Evolutionary conservation across 1,140 invertebrate genomes (phyloP).

Genomic region (Pseudomyrmex sp.): DNA sequence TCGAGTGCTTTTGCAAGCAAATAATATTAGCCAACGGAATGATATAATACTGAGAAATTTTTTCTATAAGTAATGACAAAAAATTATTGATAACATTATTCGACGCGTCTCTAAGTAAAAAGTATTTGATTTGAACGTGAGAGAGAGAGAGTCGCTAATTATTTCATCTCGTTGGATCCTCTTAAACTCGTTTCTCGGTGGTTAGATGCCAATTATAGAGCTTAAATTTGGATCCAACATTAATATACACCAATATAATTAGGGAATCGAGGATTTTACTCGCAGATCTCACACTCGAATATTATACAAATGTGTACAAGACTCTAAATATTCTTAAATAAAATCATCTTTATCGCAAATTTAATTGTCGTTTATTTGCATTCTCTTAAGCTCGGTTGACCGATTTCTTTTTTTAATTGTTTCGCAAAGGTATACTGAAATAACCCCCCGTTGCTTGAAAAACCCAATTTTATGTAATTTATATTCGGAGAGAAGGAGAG

Average conservation of each 20-base stretch:
- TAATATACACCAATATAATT: not conserved
- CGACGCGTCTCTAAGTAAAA: not conserved
- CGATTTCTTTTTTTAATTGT: no score
- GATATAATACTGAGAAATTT: not conserved
- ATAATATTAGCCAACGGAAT: not conserved
- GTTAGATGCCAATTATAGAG: constrained; percentile 23
- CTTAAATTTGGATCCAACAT: constrained; percentile 21
- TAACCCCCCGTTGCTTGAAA: not conserved
- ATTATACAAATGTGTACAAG: no score
- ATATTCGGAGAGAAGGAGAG: not conserved
- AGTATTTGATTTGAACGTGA: not conserved
- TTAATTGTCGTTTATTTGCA: no score
- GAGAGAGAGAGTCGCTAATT: constrained; percentile 17
- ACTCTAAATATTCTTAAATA: no score
- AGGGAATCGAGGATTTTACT: constrained; percentile 17
- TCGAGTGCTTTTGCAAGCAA: no score
- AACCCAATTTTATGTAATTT: not conserved
- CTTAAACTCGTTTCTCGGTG: constrained; percentile 10
- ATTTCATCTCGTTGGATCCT: constrained; percentile 19
- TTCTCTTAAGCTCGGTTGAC: no score
- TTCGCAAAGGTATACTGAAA: not conserved
- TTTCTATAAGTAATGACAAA: not conserved
- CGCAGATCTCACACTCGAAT: not conserved
- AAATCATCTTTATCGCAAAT: no score
- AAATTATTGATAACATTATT: not conserved